These are phyloP conservation scores for Drosophila seclusa DNA, from an alignment of 2,888 invertebrate genomes.

Conservation along the genomic window DNA sequence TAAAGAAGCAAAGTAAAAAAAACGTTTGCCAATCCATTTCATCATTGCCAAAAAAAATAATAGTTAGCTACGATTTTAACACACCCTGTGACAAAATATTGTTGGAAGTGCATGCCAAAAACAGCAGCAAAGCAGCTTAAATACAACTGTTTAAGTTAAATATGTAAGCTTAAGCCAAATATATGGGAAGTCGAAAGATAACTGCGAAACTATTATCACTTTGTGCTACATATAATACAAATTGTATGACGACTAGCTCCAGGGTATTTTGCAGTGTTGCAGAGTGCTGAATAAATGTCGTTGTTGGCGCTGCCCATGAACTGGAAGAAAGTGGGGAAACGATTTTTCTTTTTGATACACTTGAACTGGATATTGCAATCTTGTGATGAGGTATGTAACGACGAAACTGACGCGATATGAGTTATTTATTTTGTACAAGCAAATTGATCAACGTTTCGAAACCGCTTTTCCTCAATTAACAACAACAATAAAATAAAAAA, in stretches of 20 bases:
- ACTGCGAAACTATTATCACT: neutral
- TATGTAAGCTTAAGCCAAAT: neutral
- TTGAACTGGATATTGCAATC: neutral
- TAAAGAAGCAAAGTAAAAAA: neutral
- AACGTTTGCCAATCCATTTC: slow-evolving; percentile 10
- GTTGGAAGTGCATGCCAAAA: neutral
- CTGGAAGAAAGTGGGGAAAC: neutral
- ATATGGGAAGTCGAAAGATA: neutral
- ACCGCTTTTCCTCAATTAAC: neutral
- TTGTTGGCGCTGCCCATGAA: neutral
- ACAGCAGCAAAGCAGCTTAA: neutral
- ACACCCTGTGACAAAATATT: slow-evolving; percentile 6
- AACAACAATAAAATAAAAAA: neutral
- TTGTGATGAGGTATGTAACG: neutral
- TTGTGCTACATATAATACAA: neutral
- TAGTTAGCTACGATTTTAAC: neutral
- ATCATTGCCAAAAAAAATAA: neutral
- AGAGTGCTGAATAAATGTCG: neutral
- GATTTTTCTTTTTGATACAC: neutral
- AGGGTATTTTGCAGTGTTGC: neutral
- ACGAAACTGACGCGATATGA: neutral
- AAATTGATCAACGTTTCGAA: neutral
- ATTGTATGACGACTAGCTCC: neutral
- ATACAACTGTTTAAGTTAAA: neutral
- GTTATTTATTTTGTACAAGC: neutral